Base-by-base conservation (phyloP, 2,113 vertebrate genomes). In the Urocolius indicus region DNA sequence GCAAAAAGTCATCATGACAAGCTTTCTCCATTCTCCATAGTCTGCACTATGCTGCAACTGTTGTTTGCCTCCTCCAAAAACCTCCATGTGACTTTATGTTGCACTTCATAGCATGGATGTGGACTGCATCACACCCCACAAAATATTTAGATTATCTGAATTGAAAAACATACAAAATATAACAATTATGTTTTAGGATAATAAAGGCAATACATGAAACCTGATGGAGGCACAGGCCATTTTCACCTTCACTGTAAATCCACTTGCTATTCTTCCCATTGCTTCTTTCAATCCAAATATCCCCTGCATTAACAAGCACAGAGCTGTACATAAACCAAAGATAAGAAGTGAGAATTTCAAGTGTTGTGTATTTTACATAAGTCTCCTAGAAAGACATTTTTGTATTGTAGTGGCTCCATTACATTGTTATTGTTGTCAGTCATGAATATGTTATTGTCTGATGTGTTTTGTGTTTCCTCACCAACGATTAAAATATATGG, bases 71-170 rank as follows among this genome's bases (percentile, higher is more conserved):
- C 34, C 38, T 84, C n/a, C 41, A 45, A 41, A 51, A 7, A 13
- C 32, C 41, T 22, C 24, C 18, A 1, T 0, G 0, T 26, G 12
- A 20, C 18, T 51, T 51, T 45, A 13, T 38, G 52, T 52, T 23
- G 43, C 32, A 51, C 16, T 82, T 17, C 14, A n/a, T 15, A 16
- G 45, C 1, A 5, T 24, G 27, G 46, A 57, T 18, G 26, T 3
- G 1, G 21, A 22, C 48, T 78, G 69, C 38, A 30, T 41, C 8
- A 49, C 14, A 23, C 6, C 21, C 16, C 23, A 18, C 43, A 62
- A 46, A 10, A 52, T 12, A 3, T 72, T 90, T 85, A 29, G 34
- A 20, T 23, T 6, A 32, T 30, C 22, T 0, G 1, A 89, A 10
- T 3, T 55, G 51, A 17, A 91, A 89, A 78, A 18, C 19, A 26